Base-by-base conservation (phyloP, 2,888 invertebrate species). In the Pelosia muscerda region DNA sequence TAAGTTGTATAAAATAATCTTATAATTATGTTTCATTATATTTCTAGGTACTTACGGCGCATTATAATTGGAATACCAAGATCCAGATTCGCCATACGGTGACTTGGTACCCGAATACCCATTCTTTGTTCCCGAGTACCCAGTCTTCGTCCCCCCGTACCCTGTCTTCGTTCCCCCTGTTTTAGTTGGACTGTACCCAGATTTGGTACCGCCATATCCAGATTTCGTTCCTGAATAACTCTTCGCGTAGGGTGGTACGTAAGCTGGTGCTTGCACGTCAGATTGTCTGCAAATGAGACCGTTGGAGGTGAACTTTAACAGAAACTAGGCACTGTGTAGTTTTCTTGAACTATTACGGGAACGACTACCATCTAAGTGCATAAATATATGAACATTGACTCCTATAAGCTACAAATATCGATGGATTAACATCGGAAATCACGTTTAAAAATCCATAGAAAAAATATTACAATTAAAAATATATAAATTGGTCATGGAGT, bases 211-310 rank as follows among this genome's bases (percentile, higher is more conserved):
- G 19, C 69, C 10, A 19, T 84, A 82, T 0, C 72, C 76, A 0
- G 81, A 82, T 71, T 89, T 88, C 0, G 85, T 85, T 5, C 86
- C 88, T 0, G 73, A 8, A 55, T 86, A 73, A 25, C 78, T 88
- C 68, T 81, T 90, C 62, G 88, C 69, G 72, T 92, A 90, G 0
- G 91, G 49, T 0, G 94, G 94, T 15, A 87, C 77, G 76, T 95
- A 94, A 0, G 85, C 77, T 0, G 94, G 93, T 0, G 94, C 93
- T 75, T 90, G 84, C 0, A 93, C 93, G 69, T 94, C 94, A 1
- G 92, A 88, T 91, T 93, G 92, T 4, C 94, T 94, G 82, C 2
- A 82, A 84, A 57, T 57, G n/a, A 31, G 19, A 31, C 3, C 28
- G 4, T n/a, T n/a, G 55, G 13, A 9, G 9, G 19, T 49, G n/a